Evolutionary conservation across 2,113 vertebrate genomes (phyloP), one percentile per base, ranked within the genome.

Genomic region (Notothenia rossii): DNA sequence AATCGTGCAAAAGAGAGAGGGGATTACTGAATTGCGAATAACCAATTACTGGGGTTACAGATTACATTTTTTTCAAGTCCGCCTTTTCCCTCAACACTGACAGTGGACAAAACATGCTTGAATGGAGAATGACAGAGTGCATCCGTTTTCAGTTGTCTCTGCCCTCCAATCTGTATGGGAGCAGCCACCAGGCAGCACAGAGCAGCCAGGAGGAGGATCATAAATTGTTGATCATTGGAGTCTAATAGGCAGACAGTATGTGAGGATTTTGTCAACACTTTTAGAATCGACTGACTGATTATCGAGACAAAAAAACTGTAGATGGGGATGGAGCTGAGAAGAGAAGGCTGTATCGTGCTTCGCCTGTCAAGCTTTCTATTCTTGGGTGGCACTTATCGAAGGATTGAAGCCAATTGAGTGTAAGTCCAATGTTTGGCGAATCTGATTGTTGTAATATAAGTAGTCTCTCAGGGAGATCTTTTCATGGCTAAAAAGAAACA

Each of bases 81-180:
- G 56, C 43, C 46, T n/a, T 54, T 22, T 55, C 40, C 29, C 29
- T 68, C 17, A 59, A 45, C 14, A 2, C 43, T 2, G 53, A 60
- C 67, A 20, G 53, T 49, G 29, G 50, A 64, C 78, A 60, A 77
- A 80, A 55, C 66, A 73, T 72, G 65, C 61, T 83, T 59, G 36
- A 71, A 70, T 61, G 54, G 56, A 81, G 65, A 78, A 64, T 77
- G 76, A 82, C 68, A 78, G 54, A 61, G 48, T 48, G 75, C 70
- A 88, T 87, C 51, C 25, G 36, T 83, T 77, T 83, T 72, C 53
- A 75, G 81, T 74, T 40, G 55, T 54, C 33, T 70, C 25, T 64
- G 56, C 20, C 14, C 58, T 46, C 53, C 10, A 65, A 86, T 72
- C 65, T 72, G 65, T 67, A 17, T 40, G 33, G 33, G 60, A 82